phyloP scores from a whole-genome alignment of 92 coral and sea anemone species.

The Phenganax marumi region DNA sequence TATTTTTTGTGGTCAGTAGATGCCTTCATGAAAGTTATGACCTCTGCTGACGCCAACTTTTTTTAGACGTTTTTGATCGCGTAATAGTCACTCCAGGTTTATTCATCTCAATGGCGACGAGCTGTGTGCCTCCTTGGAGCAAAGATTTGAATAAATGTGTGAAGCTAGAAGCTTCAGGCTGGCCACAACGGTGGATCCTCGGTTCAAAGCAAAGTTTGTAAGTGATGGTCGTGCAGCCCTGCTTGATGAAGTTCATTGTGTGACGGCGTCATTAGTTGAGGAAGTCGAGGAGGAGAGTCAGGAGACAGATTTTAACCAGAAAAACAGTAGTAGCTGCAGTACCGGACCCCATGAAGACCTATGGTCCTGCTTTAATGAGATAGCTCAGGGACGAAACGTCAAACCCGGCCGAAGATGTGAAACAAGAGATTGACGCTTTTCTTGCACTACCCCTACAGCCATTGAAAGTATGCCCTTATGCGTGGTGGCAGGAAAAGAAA shows the following conservation, averaged over 20 bases:
- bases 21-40: too few relatives aligned
- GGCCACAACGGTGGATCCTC: not conserved
- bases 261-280: not conserved
- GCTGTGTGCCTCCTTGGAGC: too few relatives aligned
- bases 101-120: too few relatives aligned
- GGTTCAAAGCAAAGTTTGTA: not conserved
- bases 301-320: not conserved
- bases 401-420: not conserved
- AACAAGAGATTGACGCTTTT: not conserved
- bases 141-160: too few relatives aligned
- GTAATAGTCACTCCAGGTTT: too few relatives aligned
- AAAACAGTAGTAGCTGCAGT: too few relatives aligned
- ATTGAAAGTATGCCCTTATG: not conserved
- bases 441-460: not conserved
- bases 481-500: not conserved
- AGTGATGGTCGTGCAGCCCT: not conserved
- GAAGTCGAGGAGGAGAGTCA: not conserved
- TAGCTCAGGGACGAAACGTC: not conserved
- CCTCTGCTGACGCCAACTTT: too few relatives aligned
- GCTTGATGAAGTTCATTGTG: not conserved
- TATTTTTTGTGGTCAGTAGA: too few relatives aligned
- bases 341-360: conserved; percentile 1
- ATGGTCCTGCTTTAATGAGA: not conserved
- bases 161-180: too few relatives aligned
- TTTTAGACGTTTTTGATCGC: too few relatives aligned